Evolutionary conservation across 2,888 invertebrate genomes (phyloP).

Genomic region (Chloroclysta siterata): DNA sequence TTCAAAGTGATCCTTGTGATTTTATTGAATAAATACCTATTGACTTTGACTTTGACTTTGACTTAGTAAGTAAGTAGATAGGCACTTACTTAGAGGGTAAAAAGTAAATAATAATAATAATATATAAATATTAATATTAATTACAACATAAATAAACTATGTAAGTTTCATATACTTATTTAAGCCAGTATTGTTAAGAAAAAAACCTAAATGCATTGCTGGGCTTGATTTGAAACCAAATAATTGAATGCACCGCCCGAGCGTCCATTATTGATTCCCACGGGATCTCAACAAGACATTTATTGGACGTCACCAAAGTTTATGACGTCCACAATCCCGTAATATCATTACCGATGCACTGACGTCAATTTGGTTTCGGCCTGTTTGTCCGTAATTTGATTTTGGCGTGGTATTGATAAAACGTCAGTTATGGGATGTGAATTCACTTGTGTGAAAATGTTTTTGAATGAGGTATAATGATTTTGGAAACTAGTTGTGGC

Average conservation of each 20-base stretch:
- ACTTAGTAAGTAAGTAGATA: too few species aligned
- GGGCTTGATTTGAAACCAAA: neutral
- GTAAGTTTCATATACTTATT: too few species aligned
- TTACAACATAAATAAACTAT: too few species aligned
- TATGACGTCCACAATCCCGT: slow-evolving; percentile 21
- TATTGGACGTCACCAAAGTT: slow-evolving; percentile 33
- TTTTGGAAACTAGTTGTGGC: too few species aligned
- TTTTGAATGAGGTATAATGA: too few species aligned
- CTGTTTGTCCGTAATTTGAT: slow-evolving; percentile 20
- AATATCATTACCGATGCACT: slow-evolving; percentile 22
- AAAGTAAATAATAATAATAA: too few species aligned
- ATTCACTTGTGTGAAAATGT: neutral
- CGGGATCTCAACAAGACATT: slow-evolving; percentile 34
- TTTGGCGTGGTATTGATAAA: slow-evolving; percentile 17
- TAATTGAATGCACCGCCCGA: slow-evolving; percentile 1
- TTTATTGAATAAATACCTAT: too few species aligned
- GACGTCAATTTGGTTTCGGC: slow-evolving; percentile 13
- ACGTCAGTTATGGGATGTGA: neutral
- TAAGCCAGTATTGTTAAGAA: too few species aligned
- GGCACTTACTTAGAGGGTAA: too few species aligned
- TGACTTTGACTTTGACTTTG: too few species aligned
- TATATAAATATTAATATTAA: too few species aligned
- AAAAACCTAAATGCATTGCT: neutral
- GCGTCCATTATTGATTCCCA: slow-evolving; percentile 27
- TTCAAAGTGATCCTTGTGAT: too few species aligned